Evolutionary conservation across 2,797 vertebrate genomes (phyloP).

Genomic region (Gobionotothen gibberifrons): DNA sequence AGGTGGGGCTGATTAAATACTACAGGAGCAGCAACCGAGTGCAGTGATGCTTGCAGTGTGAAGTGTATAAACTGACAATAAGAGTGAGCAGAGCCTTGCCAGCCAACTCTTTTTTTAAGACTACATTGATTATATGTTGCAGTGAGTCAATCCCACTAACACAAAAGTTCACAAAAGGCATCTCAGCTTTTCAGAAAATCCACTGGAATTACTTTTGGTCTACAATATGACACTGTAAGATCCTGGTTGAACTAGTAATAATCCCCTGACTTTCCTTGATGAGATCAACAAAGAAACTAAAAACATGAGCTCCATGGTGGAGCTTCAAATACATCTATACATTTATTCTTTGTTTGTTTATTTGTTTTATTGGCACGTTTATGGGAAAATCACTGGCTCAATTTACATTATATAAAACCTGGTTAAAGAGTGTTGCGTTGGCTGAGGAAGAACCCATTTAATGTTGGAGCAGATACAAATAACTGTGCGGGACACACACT

Average conservation of each 20-base stretch:
- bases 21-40: neutral
- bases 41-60: constrained; percentile 10
- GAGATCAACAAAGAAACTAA: too few species aligned
- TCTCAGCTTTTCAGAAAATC: neutral
- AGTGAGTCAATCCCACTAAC: neutral
- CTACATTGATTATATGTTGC: neutral
- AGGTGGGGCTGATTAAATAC: constrained; percentile 39
- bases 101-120: constrained; percentile 13
- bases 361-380: too few species aligned
- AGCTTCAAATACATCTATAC: too few species aligned
- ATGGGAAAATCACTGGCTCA: too few species aligned
- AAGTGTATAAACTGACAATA: neutral
- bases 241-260: neutral
- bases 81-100: neutral
- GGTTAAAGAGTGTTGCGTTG: too few species aligned
- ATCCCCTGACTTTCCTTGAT: neutral
- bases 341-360: too few species aligned
- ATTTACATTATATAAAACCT: too few species aligned
- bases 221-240: neutral
- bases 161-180: neutral
- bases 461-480: too few species aligned
- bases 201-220: neutral
- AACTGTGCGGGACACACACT: too few species aligned
- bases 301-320: too few species aligned
- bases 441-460: too few species aligned